A percentile compares a stretch with the other conserved stretches of the same genome.
Conservation (phyloP, 2,113 vertebrate species). For the Probosciger aterrimus region DNA sequence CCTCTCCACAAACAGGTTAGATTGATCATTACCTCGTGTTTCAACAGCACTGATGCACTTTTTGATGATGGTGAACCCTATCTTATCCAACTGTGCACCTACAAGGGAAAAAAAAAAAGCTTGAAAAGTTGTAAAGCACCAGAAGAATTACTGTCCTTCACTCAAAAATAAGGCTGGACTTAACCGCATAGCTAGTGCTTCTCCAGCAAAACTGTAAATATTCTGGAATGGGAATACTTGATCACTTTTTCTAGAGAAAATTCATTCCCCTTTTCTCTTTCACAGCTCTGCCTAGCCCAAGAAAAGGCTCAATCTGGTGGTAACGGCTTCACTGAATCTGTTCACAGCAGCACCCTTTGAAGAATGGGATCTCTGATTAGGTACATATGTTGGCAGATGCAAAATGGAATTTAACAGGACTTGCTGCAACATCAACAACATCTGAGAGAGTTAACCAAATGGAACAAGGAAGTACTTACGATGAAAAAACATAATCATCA, state of each 20-base stretch:
- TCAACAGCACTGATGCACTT: slow-evolving; percentile 92
- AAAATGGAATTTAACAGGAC: slow-evolving; percentile 24
- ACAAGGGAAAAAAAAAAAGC: not conserved
- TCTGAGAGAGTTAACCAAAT: slow-evolving; percentile 46
- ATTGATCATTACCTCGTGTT: slow-evolving; percentile 83
- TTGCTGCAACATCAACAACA: slow-evolving; percentile 44
- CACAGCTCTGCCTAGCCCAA: not conserved
- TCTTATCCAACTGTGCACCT: slow-evolving; percentile 90
- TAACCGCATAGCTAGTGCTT: not conserved
- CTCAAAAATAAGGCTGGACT: not conserved
- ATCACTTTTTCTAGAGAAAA: not conserved
- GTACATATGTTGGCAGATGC: slow-evolving; percentile 26
- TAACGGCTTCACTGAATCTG: not conserved
- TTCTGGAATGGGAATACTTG: not conserved
- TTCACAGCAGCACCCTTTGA: slow-evolving; percentile 39
- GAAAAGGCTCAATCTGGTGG: not conserved
- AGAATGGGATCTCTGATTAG: slow-evolving; percentile 40
- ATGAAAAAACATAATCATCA: slow-evolving; percentile 39
- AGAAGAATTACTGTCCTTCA: not conserved
- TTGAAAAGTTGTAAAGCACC: not conserved
- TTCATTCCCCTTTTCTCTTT: not conserved
- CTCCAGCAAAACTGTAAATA: not conserved
- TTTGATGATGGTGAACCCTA: slow-evolving; percentile 87
- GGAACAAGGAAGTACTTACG: slow-evolving; percentile 17
- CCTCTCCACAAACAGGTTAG: not conserved